A percentile compares a stretch with the other conserved stretches of the same genome.
phyloP scores from a whole-genome alignment of 2,113 vertebrate species.

The Rutilus rutilus region DNA sequence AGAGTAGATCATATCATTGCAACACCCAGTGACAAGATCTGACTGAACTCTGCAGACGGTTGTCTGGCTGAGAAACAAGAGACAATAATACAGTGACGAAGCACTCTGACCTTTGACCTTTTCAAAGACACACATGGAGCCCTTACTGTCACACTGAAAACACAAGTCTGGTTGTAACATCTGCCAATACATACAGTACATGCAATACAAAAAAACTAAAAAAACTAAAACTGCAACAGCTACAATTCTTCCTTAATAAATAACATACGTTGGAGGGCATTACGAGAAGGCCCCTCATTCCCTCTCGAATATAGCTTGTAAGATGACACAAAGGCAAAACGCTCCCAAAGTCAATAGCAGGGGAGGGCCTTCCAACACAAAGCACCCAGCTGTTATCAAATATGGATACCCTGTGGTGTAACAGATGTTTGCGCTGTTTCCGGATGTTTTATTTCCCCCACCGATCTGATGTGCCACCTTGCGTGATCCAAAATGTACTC shows the following conservation, averaged over 20 bases:
- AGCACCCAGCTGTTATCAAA: slow-evolving; percentile 32
- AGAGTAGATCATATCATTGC: slow-evolving; percentile 20
- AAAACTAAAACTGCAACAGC: slow-evolving; percentile 25
- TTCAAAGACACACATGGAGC: slow-evolving; percentile 10
- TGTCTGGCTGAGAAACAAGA: slow-evolving; percentile 25
- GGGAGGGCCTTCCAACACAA: slow-evolving; percentile 43
- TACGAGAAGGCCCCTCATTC: slow-evolving; percentile 5
- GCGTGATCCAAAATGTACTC: slow-evolving; percentile 42
- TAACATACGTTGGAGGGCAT: background rate
- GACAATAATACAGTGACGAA: slow-evolving; percentile 3
- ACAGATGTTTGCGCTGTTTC: slow-evolving; percentile 39
- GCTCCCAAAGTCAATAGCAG: slow-evolving; percentile 40
- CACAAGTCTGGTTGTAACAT: slow-evolving; percentile 6
- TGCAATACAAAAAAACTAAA: background rate
- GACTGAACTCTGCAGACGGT: slow-evolving; percentile 5
- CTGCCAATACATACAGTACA: slow-evolving; percentile 11
- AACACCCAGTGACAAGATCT: background rate
- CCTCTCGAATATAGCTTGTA: slow-evolving; percentile 8
- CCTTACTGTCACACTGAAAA: background rate
- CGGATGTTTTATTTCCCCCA: slow-evolving; percentile 38
- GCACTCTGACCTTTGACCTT: slow-evolving; percentile 37
- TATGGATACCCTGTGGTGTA: slow-evolving; percentile 28
- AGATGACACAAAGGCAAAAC: slow-evolving; percentile 34
- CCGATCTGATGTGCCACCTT: background rate
- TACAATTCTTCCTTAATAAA: slow-evolving; percentile 37